phyloP scores from a whole-genome alignment of 2,113 vertebrate genomes.

The Pao palembangensis region DNA sequence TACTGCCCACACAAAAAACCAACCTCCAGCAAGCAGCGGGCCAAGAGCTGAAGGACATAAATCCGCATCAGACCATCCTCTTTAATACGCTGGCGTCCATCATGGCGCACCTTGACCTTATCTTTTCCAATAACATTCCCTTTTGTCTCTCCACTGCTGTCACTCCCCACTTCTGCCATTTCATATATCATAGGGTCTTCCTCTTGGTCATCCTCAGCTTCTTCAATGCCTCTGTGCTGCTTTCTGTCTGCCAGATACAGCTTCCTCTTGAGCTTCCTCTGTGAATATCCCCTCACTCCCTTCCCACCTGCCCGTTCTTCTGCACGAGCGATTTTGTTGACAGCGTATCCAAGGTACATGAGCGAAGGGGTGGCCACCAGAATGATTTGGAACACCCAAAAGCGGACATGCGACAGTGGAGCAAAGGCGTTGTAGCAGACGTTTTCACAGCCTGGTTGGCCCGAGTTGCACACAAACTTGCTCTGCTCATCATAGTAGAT shows the following conservation, averaged over 20 bases:
- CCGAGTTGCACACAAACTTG: slow-evolving; percentile 93
- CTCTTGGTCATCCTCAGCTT: slow-evolving; percentile 84
- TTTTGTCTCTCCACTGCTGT: slow-evolving; percentile 68
- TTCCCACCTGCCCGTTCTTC: slow-evolving; percentile 72
- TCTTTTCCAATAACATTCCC: slow-evolving; percentile 52
- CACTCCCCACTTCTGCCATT: slow-evolving; percentile 78
- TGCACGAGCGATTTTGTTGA: slow-evolving; percentile 86
- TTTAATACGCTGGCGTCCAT: slow-evolving; percentile 83
- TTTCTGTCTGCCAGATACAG: slow-evolving; percentile 73
- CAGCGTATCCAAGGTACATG: slow-evolving; percentile 89
- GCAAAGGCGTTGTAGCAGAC: slow-evolving; percentile 92
- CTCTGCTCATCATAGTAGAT: slow-evolving; percentile 96
- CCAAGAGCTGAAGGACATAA: slow-evolving; percentile 87
- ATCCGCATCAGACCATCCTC: slow-evolving; percentile 90
- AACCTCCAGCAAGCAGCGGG: slow-evolving; percentile 82
- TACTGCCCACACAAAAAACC: slow-evolving; percentile 90
- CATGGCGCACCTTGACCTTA: slow-evolving; percentile 72
- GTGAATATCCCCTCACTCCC: slow-evolving; percentile 19
- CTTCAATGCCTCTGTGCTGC: slow-evolving; percentile 84
- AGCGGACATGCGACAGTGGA: slow-evolving; percentile 89
- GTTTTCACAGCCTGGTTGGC: slow-evolving; percentile 91
- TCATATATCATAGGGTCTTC: slow-evolving; percentile 95
- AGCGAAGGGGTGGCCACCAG: slow-evolving; percentile 86
- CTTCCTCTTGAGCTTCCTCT: slow-evolving; percentile 66
- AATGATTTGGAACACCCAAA: slow-evolving; percentile 97